phyloP scores from a whole-genome alignment of 1,140 invertebrate species.

The Lepidurus packardi region DNA sequence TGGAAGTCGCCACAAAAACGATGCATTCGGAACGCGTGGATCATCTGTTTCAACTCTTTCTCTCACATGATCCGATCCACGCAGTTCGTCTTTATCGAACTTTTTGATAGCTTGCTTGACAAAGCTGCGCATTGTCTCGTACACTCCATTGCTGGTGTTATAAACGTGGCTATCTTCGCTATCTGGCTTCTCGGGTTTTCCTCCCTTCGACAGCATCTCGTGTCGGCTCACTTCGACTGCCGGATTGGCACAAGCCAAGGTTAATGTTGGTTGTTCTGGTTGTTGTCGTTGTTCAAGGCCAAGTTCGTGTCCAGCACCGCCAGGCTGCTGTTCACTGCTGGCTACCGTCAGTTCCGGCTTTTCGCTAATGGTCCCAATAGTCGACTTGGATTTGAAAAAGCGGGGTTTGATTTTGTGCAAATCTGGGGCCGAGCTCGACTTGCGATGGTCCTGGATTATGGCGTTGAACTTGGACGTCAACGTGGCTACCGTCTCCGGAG shows the following conservation, averaged over 20 bases:
- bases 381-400: conserved; percentile 7
- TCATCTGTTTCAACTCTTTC: not conserved
- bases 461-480: conserved; percentile 34
- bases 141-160: conserved; percentile 29
- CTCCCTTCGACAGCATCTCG: not conserved
- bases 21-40: conserved; percentile 37
- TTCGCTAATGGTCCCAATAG: not conserved
- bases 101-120: conserved; percentile 35
- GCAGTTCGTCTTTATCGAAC: conserved; percentile 32
- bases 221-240: not conserved
- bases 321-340: not conserved
- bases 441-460: conserved; percentile 28
- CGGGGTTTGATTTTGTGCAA: not conserved
- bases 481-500: conserved; percentile 27
- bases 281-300: not conserved
- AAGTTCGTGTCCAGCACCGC: not conserved
- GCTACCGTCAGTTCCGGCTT: not conserved
- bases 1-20: conserved; percentile 39
- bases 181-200: not conserved
- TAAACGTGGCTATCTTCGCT: not conserved
- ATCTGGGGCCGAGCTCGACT: not conserved
- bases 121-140: conserved; percentile 33
- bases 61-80: not conserved
- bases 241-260: not conserved
- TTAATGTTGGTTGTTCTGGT: conserved; percentile 26